Base-by-base conservation (phyloP, 2,113 vertebrate genomes). In the Tympanuchus pallidicinctus region DNA sequence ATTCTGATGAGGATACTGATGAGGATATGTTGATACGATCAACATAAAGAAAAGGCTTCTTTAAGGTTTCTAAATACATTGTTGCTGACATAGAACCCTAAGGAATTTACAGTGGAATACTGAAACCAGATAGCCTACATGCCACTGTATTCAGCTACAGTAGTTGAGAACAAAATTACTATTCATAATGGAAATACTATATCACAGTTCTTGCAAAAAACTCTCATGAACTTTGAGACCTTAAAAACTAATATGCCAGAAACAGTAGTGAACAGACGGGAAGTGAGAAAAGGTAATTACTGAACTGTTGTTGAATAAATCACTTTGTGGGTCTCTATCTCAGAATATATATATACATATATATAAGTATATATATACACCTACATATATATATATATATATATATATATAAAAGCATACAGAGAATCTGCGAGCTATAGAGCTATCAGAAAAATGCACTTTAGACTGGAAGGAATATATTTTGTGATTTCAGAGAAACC, bases 221-320 rank as follows among this genome's bases (percentile, higher is more conserved):
- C 65, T 79, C 30, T 77, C 50, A 7, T 91, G 95, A 96, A 96
- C 89, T 92, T 92, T 82, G 76, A 96, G 94, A 94, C 94, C 90
- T 97, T 95, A 90, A 97, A 96, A 97, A 92, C 88, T 89, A 97
- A 96, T 91, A 96, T 93, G 85, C 91, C 67, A 96, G 92, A 96
- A 97, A 97, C 90, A 96, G 84, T 93, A 90, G 77, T 27, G 34
- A 67, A 92, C 75, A 92, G 65, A 77, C 61, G 80, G 40, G 78
- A 92, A 92, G 74, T 90, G 82, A 82, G 89, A 95, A 95, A 95
- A 96, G 88, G 93, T 96, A 95, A 96, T 95, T 96, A 95, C 91
- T 95, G 82, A 95, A 83, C 82, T 95, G 76, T 77, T 96, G 63
- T 93, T 96, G 94, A 93, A 91, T 91, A 95, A 94, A 94, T 94